Evolutionary conservation across 2,888 invertebrate genomes (phyloP), one percentile per base, ranked within the genome.

Genomic region (Epirrhoe alternata): DNA sequence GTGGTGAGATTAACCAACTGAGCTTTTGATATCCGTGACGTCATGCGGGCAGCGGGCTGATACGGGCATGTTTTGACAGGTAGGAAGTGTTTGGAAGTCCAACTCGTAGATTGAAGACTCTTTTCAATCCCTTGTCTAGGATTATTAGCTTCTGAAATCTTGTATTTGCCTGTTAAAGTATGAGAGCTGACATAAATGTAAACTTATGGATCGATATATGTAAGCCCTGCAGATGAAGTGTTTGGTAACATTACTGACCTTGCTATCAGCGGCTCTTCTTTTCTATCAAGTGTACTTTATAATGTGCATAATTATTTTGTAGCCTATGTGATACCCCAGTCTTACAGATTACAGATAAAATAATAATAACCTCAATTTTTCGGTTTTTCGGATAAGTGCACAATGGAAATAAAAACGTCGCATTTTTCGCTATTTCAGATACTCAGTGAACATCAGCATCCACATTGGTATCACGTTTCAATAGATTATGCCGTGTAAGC

Each of bases 1-100:
- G 78, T 75, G 81, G 82, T 85, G 89, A 88, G 86, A 88, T 85
- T 87, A 87, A 86, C 88, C 88, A 87, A 82, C 80, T 73, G 72
- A 73, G 74, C 76, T 83, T 84, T 82, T 61, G 86, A 85, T 86
- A 84, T 82, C 81, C 74, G 77, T 70, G 69, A 67, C 77, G 79
- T 76, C 80, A 83, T 79, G 77, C 78, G 76, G 76, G 77, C 69
- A 45, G 31, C 49, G 24, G 17, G 42, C 64, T 66, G 72, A 72
- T 69, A 74, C 65, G 65, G 61, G 45, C 53, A 69, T 68, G 72
- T 74, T 72, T 69, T 74, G 74, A 74, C 73, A 70, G 62, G 52
- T 63, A 56, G 16, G 59, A 62, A 66, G 66, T 66, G 61, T 62
- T 66, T 66, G 17, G 49, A 61, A 62, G 33, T 59, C 61, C 45